Conservation (phyloP, 1,140 invertebrate genomes). For the Pseudomyrmex cubaensis region DNA sequence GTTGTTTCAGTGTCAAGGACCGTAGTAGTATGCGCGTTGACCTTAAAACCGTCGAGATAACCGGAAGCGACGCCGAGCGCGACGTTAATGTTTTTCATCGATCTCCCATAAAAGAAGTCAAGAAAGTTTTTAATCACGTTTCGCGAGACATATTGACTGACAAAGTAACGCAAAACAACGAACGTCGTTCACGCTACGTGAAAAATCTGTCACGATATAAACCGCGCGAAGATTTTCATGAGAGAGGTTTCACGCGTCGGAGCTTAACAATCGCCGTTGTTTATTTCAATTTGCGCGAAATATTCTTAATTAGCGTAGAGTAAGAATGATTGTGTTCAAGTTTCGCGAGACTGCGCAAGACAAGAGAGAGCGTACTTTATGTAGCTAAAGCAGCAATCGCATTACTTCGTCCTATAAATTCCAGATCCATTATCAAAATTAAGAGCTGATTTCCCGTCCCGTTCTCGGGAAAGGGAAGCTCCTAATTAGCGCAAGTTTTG, state of each 20-base stretch:
- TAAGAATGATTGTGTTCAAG: no score
- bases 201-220: conserved; percentile 3
- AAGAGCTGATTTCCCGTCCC: conserved; percentile 40
- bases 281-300: not conserved
- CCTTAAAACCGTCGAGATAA: conserved; percentile 54
- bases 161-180: conserved; percentile 18
- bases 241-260: not conserved
- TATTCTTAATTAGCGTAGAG: not conserved
- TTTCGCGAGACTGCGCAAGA: no score
- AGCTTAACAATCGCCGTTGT: not conserved
- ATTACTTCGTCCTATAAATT: conserved; percentile 1
- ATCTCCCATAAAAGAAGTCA: conserved; percentile 31
- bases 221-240: conserved; percentile 2
- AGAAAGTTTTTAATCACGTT: conserved; percentile 42
- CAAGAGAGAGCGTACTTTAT: not conserved
- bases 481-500: conserved; percentile 44
- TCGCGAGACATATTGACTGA: conserved; percentile 5
- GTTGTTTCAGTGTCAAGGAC: conserved; percentile 61
- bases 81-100: conserved; percentile 45
- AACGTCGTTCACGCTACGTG: not conserved
- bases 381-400: not conserved
- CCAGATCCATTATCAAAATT: conserved; percentile 49
- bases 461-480: conserved; percentile 3
- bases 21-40: conserved; percentile 52
- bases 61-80: conserved; percentile 29